Evolutionary conservation across 2,888 invertebrate genomes (phyloP), one percentile per base, ranked within the genome.

Genomic region (Chamaedrilus cognettii): DNA sequence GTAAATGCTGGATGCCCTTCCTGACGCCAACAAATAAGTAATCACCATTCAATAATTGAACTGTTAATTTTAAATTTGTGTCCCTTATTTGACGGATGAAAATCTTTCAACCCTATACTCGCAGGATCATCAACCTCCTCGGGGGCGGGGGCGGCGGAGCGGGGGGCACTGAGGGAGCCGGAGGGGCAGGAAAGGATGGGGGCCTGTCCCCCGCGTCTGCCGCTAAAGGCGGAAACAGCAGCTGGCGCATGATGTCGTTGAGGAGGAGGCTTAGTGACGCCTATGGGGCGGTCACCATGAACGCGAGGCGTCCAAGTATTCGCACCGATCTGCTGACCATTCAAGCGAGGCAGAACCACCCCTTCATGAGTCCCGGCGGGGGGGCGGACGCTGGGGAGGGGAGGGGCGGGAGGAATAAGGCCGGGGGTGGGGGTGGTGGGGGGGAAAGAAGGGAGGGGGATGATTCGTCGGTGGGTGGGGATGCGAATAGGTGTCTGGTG

Each of bases 311-410:
- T 57, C 94, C 94, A 35, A 92, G 92, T 83, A 92, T 94, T 73
- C 87, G 93, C 70, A 94, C 93, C 4, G 94, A 94, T 82, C 87
- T 93, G 75, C 90, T 93, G 89, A 90, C 92, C 77, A 91, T 93
- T 89, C 89, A 92, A 82, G 91, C 90, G 51, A 63, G 34, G 30
- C 66, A 66, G 64, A 58, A 60, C 15, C n/a, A 57, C 19, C 34
- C 26, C n/a, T 15, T 26, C n/a, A 35, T 32, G n/a, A 31, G 30
- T 1, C 34, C 23, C 19, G 51, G 35, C 2, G 64, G 42, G 11
- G 42, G 42, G 42, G 42, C 42, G 42, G 51, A 30, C 2, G 64
- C 11, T 42, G 42, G 42, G 42, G 42, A 11, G 42, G 42, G 42
- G 19, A 42, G 42, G 42, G 11, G 11, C 19, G 42, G 42, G 42